A percentile compares a stretch with the other conserved stretches of the same genome.
Evolutionary conservation across 2,888 invertebrate genomes (phyloP).

Genomic region (Eudasyphora cyanicolor): DNA sequence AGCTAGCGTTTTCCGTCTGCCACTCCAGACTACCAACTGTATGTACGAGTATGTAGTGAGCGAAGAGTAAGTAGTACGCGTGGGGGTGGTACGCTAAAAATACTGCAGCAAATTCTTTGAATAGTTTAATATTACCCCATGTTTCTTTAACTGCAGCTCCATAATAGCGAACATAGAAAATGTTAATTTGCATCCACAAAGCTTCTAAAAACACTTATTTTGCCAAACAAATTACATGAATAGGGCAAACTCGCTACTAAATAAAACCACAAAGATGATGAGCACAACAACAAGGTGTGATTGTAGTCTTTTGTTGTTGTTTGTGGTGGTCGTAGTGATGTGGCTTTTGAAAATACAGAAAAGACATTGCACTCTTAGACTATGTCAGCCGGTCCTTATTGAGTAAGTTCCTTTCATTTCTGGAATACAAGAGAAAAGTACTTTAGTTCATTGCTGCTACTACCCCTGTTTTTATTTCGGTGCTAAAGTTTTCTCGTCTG

Average conservation of each 20-base stretch:
- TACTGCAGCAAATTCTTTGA: too few relatives aligned
- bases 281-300: neutral
- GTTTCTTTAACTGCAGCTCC: neutral
- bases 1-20: too few relatives aligned
- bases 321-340: neutral
- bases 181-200: neutral
- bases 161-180: neutral
- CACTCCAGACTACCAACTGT: too few relatives aligned
- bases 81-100: too few relatives aligned
- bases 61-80: too few relatives aligned
- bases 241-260: neutral
- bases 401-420: neutral
- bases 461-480: too few relatives aligned
- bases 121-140: neutral
- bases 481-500: neutral
- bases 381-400: neutral
- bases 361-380: neutral
- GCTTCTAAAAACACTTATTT: conserved; percentile 46
- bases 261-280: conserved; percentile 1
- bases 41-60: too few relatives aligned
- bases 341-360: neutral
- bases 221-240: conserved; percentile 3
- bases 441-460: too few relatives aligned
- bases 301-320: too few relatives aligned
- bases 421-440: neutral